Evolutionary conservation across 2,888 invertebrate species (phyloP).

Genomic region (Villa cingulata): DNA sequence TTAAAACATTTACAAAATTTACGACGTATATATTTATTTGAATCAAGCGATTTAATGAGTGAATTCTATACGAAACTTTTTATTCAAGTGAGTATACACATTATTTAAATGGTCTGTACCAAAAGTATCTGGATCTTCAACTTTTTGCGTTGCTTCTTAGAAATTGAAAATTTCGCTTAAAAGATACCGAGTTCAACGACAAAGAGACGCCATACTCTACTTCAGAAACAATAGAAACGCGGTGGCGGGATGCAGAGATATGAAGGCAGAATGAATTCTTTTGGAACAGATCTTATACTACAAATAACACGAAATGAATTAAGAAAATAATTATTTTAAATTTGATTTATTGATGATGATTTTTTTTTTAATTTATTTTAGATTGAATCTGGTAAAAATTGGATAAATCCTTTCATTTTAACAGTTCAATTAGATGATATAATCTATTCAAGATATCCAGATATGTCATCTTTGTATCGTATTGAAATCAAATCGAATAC

Average conservation of each 20-base stretch:
- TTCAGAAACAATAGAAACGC: too few relatives aligned
- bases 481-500: conserved; percentile 22
- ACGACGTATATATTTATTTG: conserved; percentile 40
- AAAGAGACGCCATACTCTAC: too few relatives aligned
- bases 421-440: conserved; percentile 38
- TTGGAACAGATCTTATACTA: too few relatives aligned
- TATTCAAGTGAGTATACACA: conserved; percentile 33
- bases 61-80: conserved; percentile 40
- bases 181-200: too few relatives aligned
- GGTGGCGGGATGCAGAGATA: too few relatives aligned
- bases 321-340: not conserved
- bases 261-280: too few relatives aligned
- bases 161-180: too few relatives aligned
- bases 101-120: too few relatives aligned
- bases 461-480: conserved; percentile 23
- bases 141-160: too few relatives aligned
- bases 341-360: not conserved
- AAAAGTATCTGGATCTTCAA: too few relatives aligned
- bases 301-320: too few relatives aligned
- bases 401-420: conserved; percentile 36
- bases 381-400: conserved; percentile 37
- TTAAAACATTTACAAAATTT: conserved; percentile 37
- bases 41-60: conserved; percentile 40
- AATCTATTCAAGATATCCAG: conserved; percentile 35
- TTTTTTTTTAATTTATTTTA: conserved; percentile 13